Conservation (phyloP, 92 coral and sea anemone species). For the Porites evermanni region DNA sequence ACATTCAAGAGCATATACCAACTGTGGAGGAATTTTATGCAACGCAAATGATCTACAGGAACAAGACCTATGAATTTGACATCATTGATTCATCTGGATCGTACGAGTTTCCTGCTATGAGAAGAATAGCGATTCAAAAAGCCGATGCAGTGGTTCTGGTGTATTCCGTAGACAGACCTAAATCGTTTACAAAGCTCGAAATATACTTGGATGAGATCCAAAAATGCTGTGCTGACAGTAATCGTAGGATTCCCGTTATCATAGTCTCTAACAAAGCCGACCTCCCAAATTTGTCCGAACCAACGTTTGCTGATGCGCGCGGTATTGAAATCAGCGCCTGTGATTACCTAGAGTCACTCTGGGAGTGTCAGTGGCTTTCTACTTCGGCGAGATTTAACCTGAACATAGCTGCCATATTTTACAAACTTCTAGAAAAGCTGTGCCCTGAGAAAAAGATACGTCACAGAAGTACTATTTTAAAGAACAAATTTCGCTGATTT, state of each 20-base stretch:
- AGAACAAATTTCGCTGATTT: slow-evolving; percentile 9
- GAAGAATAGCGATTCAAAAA: slow-evolving; percentile 84
- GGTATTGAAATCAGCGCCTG: slow-evolving; percentile 54
- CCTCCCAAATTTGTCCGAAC: slow-evolving; percentile 47
- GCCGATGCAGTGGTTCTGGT: slow-evolving; percentile 91
- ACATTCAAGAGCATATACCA: slow-evolving; percentile 68
- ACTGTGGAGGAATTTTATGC: slow-evolving; percentile 93
- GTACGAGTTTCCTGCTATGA: slow-evolving; percentile 96
- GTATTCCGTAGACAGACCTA: slow-evolving; percentile 75
- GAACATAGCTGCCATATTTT: slow-evolving; percentile 58
- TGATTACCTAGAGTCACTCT: slow-evolving; percentile 61
- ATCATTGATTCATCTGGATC: slow-evolving; percentile 90
- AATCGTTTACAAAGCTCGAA: slow-evolving; percentile 72
- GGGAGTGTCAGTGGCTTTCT: slow-evolving; percentile 72
- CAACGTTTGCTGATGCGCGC: slow-evolving; percentile 23
- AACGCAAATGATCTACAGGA: slow-evolving; percentile 66
- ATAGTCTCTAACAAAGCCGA: slow-evolving; percentile 84
- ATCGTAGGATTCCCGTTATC: slow-evolving; percentile 67
- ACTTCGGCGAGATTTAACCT: slow-evolving; percentile 71
- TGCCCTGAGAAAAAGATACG: slow-evolving; percentile 15
- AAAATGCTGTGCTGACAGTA: slow-evolving; percentile 21
- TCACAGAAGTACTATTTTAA: slow-evolving; percentile 20
- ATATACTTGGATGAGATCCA: slow-evolving; percentile 86
- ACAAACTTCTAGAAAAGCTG: slow-evolving; percentile 51
- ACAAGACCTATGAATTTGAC: slow-evolving; percentile 75